Percentiles rank a stretch among this genome's conserved stretches.
These are phyloP conservation scores for Heliconius ethilla DNA, from an alignment of 2,888 invertebrate species.

Conservation along the genomic window DNA sequence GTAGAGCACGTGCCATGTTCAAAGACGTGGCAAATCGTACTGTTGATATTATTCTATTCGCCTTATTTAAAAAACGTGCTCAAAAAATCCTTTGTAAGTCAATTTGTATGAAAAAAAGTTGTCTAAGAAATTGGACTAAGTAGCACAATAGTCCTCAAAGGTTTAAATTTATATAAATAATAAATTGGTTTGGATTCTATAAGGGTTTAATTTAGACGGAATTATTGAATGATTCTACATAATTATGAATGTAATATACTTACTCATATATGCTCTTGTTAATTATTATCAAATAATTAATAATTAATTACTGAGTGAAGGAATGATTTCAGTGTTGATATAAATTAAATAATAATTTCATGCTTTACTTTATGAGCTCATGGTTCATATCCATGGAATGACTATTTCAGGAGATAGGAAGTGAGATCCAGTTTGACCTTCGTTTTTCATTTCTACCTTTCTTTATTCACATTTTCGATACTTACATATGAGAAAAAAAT, in stretches of 20 bases:
- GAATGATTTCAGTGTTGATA: background rate
- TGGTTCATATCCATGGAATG: too few relatives aligned
- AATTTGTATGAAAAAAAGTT: background rate
- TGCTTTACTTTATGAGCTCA: too few relatives aligned
- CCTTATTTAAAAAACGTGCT: conserved; percentile 7
- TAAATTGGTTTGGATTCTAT: background rate
- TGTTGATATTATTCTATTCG: background rate
- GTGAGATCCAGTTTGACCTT: too few relatives aligned
- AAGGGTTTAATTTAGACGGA: background rate
- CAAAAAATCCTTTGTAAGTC: background rate
- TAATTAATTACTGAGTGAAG: background rate
- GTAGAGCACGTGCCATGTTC: background rate
- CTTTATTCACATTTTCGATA: too few relatives aligned
- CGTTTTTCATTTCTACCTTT: too few relatives aligned
- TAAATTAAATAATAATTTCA: background rate
- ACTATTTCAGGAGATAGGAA: too few relatives aligned
- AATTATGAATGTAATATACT: background rate
- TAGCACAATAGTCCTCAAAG: background rate
- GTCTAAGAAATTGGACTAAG: background rate
- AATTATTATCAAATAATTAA: background rate
- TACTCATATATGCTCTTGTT: background rate
- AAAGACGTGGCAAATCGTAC: background rate
- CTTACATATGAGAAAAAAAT: too few relatives aligned
- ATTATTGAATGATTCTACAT: conserved; percentile 4
- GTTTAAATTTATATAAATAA: background rate